These are phyloP conservation scores for Drosophila pectinifera DNA, from an alignment of 1,140 invertebrate genomes.

Conservation along the genomic window DNA sequence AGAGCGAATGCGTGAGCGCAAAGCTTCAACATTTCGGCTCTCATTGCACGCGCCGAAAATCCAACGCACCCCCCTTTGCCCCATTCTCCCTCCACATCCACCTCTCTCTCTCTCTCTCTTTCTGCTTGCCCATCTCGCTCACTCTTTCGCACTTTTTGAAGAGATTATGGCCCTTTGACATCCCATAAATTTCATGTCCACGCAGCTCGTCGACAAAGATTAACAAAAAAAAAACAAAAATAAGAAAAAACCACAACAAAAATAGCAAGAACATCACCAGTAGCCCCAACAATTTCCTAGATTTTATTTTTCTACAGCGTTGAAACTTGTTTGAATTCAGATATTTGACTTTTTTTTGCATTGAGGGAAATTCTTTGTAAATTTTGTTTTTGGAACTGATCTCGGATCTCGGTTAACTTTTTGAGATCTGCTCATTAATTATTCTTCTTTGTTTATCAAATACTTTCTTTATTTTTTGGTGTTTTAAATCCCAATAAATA, in stretches of 20 bases:
- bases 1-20: conserved; percentile 59
- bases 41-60: conserved; percentile 70
- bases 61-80: conserved; percentile 4
- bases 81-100: conserved; percentile 6
- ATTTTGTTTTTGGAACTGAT: conserved; percentile 15
- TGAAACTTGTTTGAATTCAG: conserved; percentile 57
- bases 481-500: conserved; percentile 34
- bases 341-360: conserved; percentile 57
- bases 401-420: conserved; percentile 15
- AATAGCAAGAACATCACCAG: conserved; percentile 25
- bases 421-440: conserved; percentile 35
- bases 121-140: not conserved
- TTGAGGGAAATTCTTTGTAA: conserved; percentile 54
- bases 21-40: conserved; percentile 59
- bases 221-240: conserved; percentile 55
- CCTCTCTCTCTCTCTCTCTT: conserved; percentile 11
- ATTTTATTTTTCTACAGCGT: conserved; percentile 40
- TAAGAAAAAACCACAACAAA: conserved; percentile 53
- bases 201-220: conserved; percentile 69
- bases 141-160: conserved; percentile 31
- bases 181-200: conserved; percentile 81
- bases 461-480: conserved; percentile 22
- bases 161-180: conserved; percentile 82
- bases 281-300: conserved; percentile 32
- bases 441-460: conserved; percentile 23